Percentiles rank a stretch among this genome's conserved stretches.
Evolutionary conservation across 2,113 vertebrate species (phyloP).

Genomic region (Limanda limanda): DNA sequence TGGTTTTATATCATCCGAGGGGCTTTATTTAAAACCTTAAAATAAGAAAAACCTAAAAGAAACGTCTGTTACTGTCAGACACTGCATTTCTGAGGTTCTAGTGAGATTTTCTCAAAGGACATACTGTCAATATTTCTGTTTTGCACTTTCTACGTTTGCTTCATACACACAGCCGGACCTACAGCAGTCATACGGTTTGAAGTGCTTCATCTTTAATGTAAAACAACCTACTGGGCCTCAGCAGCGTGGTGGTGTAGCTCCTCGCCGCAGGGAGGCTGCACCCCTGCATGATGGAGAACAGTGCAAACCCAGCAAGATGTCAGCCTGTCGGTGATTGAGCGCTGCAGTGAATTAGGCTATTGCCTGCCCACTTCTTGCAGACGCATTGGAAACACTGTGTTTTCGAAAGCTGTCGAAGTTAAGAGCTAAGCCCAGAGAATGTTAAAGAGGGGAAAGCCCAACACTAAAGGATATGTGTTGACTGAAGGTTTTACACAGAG

Average conservation of each 20-base stretch:
- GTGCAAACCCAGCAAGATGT: slow-evolving; percentile 58
- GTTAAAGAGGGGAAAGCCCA: slow-evolving; percentile 1
- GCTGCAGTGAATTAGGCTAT: slow-evolving; percentile 60
- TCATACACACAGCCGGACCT: background rate
- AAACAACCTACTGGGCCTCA: background rate
- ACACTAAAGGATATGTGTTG: background rate
- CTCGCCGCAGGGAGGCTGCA: slow-evolving; percentile 16
- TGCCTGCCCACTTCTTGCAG: slow-evolving; percentile 43
- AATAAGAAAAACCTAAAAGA: too few relatives aligned
- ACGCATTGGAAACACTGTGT: slow-evolving; percentile 19
- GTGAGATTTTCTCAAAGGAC: background rate
- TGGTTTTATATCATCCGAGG: background rate
- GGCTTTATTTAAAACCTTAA: background rate
- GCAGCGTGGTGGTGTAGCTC: slow-evolving; percentile 3
- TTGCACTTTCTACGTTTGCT: background rate
- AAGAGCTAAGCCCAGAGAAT: slow-evolving; percentile 2
- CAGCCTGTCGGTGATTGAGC: slow-evolving; percentile 68
- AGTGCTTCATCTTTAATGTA: slow-evolving; percentile 13
- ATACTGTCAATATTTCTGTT: background rate
- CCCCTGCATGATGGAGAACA: slow-evolving; percentile 56
- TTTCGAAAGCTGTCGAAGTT: slow-evolving; percentile 14
- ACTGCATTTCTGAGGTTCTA: too few relatives aligned
- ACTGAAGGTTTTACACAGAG: too few relatives aligned
- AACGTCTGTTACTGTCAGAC: too few relatives aligned
- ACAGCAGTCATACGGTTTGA: background rate